These are phyloP conservation scores for Nemopilema nomurai DNA, from an alignment of 30 jellyfish, hydroid and myxozoan genomes.

Conservation along the genomic window DNA sequence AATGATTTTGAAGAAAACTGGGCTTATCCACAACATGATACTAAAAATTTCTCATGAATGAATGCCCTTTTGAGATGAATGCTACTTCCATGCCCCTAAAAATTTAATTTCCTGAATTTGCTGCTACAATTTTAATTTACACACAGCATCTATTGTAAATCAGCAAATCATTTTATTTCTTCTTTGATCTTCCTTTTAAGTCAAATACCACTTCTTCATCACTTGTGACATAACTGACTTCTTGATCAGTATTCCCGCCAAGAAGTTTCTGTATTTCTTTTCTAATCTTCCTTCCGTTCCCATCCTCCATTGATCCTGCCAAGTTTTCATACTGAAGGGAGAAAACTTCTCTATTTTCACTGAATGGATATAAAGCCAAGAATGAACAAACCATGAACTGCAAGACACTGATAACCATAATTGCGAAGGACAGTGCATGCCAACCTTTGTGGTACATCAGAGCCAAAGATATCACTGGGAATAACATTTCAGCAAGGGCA, in stretches of 20 bases:
- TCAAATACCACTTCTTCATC: slow-evolving; percentile 75
- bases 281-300: slow-evolving; percentile 54
- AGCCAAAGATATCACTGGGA: slow-evolving; percentile 44
- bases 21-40: no score
- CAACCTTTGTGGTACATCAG: slow-evolving; percentile 59
- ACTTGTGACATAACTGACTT: slow-evolving; percentile 49
- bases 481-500: slow-evolving; percentile 43
- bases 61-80: not conserved
- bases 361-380: slow-evolving; percentile 45
- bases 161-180: not conserved
- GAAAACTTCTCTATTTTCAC: slow-evolving; percentile 11
- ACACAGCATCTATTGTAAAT: not conserved
- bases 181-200: slow-evolving; percentile 15
- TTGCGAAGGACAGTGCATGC: slow-evolving; percentile 52
- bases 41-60: no score
- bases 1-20: no score
- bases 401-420: slow-evolving; percentile 42
- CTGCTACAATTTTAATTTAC: not conserved
- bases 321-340: slow-evolving; percentile 50
- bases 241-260: slow-evolving; percentile 70
- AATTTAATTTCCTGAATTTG: not conserved
- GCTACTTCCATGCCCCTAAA: no score
- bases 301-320: slow-evolving; percentile 37
- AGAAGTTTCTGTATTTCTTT: slow-evolving; percentile 41
- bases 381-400: slow-evolving; percentile 54